phyloP scores from a whole-genome alignment of 2,888 invertebrate species.

The Lasioglossum vierecki region DNA sequence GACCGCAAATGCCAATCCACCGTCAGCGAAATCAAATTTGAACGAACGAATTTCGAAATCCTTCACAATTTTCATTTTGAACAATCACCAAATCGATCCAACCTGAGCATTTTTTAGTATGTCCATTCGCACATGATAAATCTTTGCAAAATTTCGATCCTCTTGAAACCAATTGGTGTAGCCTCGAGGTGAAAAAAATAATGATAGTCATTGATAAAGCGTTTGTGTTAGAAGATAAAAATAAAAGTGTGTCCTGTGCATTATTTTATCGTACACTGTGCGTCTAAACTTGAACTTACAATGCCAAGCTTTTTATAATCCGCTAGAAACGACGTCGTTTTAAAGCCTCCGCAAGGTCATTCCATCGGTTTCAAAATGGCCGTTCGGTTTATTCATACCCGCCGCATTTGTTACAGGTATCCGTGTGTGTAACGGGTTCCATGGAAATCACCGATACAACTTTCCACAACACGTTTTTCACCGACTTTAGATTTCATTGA shows the following conservation, averaged over 20 bases:
- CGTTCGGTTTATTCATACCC: neutral
- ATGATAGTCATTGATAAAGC: neutral
- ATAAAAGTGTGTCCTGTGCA: no score
- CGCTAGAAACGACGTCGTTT: neutral
- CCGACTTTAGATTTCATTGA: no score
- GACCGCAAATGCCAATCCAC: neutral
- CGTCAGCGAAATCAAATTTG: neutral
- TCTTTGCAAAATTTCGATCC: neutral
- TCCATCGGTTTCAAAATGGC: conserved; percentile 6
- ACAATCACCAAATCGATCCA: neutral
- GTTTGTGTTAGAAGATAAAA: neutral
- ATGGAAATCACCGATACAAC: no score
- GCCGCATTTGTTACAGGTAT: neutral
- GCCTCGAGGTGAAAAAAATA: neutral
- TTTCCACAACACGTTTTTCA: no score
- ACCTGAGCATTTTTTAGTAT: neutral
- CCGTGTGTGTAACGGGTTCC: no score
- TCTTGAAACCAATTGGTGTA: neutral
- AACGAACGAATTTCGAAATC: neutral
- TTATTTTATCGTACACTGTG: conserved; percentile 1
- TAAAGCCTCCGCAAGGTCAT: neutral
- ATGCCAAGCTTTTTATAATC: neutral
- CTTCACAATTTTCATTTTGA: neutral
- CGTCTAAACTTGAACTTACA: conserved; percentile 4
- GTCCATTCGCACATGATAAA: neutral